phyloP scores from a whole-genome alignment of 37 sponge, comb jelly and placozoan species.

The Beroe forskalii region DNA sequence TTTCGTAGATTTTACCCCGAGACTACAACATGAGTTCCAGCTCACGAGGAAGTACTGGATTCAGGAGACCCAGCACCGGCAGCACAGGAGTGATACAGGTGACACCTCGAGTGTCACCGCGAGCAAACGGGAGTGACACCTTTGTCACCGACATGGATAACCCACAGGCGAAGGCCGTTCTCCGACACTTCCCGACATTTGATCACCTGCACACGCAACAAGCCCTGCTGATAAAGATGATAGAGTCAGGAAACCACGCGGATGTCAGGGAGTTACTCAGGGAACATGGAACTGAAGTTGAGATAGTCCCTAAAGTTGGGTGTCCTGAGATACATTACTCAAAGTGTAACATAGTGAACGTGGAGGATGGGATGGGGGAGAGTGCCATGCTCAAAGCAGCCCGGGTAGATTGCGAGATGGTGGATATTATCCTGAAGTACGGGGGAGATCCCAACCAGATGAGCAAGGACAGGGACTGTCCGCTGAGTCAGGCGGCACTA shows the following conservation, averaged over 20 bases:
- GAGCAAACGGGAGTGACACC: too few relatives aligned
- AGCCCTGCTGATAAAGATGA: background rate
- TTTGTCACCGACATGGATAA: too few relatives aligned
- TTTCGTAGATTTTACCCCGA: too few relatives aligned
- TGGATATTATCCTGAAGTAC: constrained; percentile 24
- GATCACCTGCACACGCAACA: background rate
- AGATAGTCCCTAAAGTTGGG: background rate
- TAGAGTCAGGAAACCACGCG: background rate
- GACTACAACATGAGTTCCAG: too few relatives aligned
- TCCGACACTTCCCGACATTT: background rate
- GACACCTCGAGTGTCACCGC: too few relatives aligned
- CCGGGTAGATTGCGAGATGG: background rate
- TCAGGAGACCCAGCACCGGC: too few relatives aligned
- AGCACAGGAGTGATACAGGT: too few relatives aligned
- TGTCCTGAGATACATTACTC: constrained; percentile 19
- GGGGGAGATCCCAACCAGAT: constrained; percentile 4
- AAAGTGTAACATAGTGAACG: background rate
- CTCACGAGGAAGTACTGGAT: too few relatives aligned
- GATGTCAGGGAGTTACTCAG: background rate
- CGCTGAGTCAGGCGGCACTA: background rate
- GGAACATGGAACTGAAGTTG: background rate
- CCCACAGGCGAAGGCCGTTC: too few relatives aligned
- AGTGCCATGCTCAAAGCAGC: background rate
- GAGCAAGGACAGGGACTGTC: background rate
- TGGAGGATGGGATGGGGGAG: background rate